Conservation (phyloP, 2,113 vertebrate species). For the Cyanistes caeruleus region DNA sequence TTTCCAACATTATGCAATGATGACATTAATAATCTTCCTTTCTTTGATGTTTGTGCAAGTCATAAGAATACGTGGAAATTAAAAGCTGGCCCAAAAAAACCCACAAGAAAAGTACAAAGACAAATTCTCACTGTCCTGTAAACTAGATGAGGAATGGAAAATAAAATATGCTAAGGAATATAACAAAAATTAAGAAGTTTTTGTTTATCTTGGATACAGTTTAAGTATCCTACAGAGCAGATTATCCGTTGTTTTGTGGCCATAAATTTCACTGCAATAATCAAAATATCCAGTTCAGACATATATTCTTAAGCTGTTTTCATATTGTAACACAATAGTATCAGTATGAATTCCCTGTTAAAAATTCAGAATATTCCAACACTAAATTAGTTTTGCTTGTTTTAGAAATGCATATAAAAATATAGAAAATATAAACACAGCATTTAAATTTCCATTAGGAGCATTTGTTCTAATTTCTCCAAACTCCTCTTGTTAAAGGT, state of each 20-base stretch:
- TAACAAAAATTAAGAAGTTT: neutral
- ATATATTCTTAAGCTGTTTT: neutral
- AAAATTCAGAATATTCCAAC: neutral
- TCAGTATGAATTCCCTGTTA: neutral
- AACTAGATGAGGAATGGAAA: neutral
- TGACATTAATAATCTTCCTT: neutral
- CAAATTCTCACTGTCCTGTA: neutral
- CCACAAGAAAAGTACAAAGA: neutral
- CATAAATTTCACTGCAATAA: neutral
- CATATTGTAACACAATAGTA: fast-evolving
- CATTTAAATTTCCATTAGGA: conserved; percentile 26
- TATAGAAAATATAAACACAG: neutral
- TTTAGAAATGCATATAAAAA: neutral
- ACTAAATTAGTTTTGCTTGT: neutral
- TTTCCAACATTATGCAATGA: neutral
- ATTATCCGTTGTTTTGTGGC: neutral
- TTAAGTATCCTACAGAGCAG: neutral
- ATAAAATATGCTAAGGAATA: neutral
- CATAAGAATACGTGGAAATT: neutral
- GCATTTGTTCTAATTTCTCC: conserved; percentile 17
- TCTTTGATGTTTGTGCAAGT: neutral
- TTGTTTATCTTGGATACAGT: neutral
- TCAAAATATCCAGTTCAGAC: neutral
- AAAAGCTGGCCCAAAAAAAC: neutral
- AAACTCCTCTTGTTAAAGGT: neutral